A percentile compares a stretch with the other conserved stretches of the same genome.
Evolutionary conservation across 2,113 vertebrate species (phyloP).

Genomic region (Lepus timidus): DNA sequence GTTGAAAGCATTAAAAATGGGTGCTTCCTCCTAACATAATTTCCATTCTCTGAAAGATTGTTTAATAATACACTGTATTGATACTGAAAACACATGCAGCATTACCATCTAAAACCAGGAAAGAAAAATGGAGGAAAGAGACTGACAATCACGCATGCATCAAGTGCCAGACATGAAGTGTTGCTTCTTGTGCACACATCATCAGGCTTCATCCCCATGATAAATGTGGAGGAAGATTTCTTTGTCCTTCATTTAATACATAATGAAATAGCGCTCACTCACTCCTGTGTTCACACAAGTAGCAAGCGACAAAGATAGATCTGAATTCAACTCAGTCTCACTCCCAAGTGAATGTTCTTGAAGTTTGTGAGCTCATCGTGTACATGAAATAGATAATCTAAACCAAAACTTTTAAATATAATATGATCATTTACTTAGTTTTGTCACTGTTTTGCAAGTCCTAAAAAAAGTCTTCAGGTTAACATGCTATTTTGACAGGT

Average conservation of each 20-base stretch:
- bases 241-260: background rate
- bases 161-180: background rate
- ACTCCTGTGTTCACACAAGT: background rate
- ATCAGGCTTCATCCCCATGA: background rate
- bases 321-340: background rate
- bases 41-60: background rate
- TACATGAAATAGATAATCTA: background rate
- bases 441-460: background rate
- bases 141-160: background rate
- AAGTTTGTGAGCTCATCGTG: background rate
- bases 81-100: background rate
- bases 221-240: background rate
- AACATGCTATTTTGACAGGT: background rate
- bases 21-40: background rate
- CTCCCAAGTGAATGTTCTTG: background rate
- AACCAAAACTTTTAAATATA: background rate
- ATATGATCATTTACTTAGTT: background rate
- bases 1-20: constrained; percentile 19
- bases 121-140: background rate
- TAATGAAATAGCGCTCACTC: background rate
- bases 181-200: rapidly evolving
- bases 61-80: background rate
- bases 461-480: background rate
- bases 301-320: background rate
- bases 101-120: background rate